These are phyloP conservation scores for Tanaodytes sp. DNA, from an alignment of 2,888 invertebrate species.

Conservation along the genomic window DNA sequence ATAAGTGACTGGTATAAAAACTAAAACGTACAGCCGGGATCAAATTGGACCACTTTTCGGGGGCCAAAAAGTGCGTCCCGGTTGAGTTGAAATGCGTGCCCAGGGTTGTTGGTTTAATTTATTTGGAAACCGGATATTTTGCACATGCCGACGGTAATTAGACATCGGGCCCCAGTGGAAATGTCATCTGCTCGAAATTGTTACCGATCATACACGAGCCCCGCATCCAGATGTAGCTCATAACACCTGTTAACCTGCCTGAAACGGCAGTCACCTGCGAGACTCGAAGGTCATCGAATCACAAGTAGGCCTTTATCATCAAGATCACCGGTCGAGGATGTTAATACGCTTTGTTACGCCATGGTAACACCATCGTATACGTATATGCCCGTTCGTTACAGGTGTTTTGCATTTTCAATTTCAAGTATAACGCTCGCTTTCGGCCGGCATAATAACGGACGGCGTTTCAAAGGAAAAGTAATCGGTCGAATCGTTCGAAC, in stretches of 20 bases:
- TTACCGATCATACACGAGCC: constrained; percentile 38
- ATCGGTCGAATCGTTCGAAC: too few species aligned
- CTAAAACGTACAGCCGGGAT: constrained; percentile 4
- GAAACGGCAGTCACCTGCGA: constrained; percentile 50
- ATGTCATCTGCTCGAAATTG: constrained; percentile 43
- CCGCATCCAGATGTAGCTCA: constrained; percentile 51
- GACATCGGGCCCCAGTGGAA: constrained; percentile 22
- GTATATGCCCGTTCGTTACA: constrained; percentile 30
- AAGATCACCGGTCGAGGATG: constrained; percentile 42
- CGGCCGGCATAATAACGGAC: too few species aligned
- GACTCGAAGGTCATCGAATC: constrained; percentile 53
- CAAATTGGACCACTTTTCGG: constrained; percentile 8
- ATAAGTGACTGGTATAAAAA: too few species aligned
- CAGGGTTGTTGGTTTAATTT: constrained; percentile 10
- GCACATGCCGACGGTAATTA: constrained; percentile 31
- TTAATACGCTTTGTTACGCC: constrained; percentile 45
- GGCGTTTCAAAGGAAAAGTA: too few species aligned
- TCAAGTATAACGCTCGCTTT: too few species aligned
- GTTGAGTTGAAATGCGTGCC: neutral
- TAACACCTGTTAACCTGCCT: constrained; percentile 55
- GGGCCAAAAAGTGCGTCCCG: neutral
- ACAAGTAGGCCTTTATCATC: constrained; percentile 50
- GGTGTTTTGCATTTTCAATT: constrained; percentile 42
- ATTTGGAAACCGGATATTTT: constrained; percentile 35
- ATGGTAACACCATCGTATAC: constrained; percentile 21